phyloP scores from a whole-genome alignment of 1,140 invertebrate species.

The Eupristina koningsbergeri region DNA sequence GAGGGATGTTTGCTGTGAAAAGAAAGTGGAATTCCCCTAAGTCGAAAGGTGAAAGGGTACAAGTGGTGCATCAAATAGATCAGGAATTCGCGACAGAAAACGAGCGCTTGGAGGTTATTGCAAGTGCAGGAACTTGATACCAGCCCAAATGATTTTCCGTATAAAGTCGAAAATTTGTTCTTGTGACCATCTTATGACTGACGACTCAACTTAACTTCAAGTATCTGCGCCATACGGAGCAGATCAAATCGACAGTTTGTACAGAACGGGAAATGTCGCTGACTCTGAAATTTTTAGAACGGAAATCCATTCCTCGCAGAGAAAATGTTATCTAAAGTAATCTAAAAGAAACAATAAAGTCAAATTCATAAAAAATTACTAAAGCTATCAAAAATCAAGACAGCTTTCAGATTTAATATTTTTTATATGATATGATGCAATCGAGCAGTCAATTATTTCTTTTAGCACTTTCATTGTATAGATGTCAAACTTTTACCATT shows the following conservation, averaged over 20 bases:
- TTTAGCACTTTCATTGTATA: too few relatives aligned
- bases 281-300: slow-evolving; percentile 52
- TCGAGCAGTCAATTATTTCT: background rate
- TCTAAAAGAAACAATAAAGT: background rate
- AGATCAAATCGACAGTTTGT: background rate
- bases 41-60: background rate
- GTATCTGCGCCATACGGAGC: background rate
- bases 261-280: background rate
- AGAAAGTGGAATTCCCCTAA: background rate
- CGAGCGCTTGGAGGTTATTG: background rate
- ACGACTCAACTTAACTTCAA: background rate
- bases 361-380: background rate
- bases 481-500: too few relatives aligned
- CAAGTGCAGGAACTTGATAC: background rate
- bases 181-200: background rate
- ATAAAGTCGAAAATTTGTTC: slow-evolving; percentile 3
- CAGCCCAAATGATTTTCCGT: background rate
- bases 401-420: background rate
- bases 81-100: background rate
- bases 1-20: background rate
- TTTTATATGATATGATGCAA: background rate
- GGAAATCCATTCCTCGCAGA: slow-evolving; percentile 57
- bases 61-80: background rate
- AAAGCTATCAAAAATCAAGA: background rate
- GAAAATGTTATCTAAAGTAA: background rate